phyloP scores from a whole-genome alignment of 2,797 vertebrate species.

The Poeciliopsis gracilis region DNA sequence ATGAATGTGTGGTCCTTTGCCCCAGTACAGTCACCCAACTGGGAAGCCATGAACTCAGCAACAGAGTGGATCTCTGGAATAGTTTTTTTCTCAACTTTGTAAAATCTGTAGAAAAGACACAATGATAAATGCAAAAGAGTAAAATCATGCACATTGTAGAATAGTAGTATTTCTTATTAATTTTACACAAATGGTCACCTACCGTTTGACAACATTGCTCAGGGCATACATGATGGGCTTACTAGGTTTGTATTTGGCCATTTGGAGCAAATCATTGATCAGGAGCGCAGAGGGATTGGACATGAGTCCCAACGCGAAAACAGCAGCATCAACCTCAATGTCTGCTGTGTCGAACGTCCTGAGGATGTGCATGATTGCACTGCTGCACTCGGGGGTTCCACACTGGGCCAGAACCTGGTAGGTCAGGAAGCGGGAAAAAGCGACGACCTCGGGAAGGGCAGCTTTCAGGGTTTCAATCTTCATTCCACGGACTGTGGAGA shows the following conservation, averaged over 20 bases:
- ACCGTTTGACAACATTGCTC: conserved; percentile 91
- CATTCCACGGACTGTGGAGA: conserved; percentile 86
- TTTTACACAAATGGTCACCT: conserved; percentile 29
- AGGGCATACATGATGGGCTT: conserved; percentile 91
- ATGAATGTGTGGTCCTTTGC: conserved; percentile 86
- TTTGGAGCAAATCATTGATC: conserved; percentile 87
- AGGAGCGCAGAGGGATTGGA: conserved; percentile 85
- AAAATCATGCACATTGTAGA: neutral
- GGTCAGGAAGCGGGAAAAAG: conserved; percentile 81
- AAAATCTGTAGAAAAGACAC: conserved; percentile 75
- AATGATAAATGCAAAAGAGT: neutral
- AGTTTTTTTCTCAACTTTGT: conserved; percentile 68
- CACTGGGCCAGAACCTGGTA: conserved; percentile 92
- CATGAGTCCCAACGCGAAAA: conserved; percentile 88
- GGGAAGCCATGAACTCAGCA: conserved; percentile 82
- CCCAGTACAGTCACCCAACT: conserved; percentile 87
- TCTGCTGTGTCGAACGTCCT: conserved; percentile 78
- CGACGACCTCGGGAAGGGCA: conserved; percentile 84
- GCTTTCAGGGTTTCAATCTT: conserved; percentile 78
- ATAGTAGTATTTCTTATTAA: neutral
- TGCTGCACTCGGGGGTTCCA: conserved; percentile 90
- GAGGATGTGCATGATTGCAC: conserved; percentile 87
- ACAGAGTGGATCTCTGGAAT: conserved; percentile 85
- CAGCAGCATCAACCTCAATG: conserved; percentile 81
- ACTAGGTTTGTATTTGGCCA: conserved; percentile 86